Percentiles rank a stretch among this genome's conserved stretches.
Conservation (phyloP, 1,140 invertebrate species). For the Dendroctonus ponderosae region DNA sequence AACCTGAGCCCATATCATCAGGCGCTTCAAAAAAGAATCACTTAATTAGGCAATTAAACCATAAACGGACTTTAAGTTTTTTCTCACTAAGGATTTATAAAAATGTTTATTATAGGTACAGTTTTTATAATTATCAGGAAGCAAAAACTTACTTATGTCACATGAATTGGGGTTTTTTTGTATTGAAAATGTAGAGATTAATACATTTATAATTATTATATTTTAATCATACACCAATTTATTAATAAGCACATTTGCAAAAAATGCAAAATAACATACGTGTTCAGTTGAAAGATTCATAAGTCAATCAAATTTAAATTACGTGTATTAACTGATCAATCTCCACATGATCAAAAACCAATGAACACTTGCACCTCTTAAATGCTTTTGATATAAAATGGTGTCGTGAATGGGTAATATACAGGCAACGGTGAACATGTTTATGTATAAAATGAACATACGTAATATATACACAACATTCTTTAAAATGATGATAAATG, state of each 20-base stretch:
- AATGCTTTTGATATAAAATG: constrained; percentile 27
- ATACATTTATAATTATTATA: too few species aligned
- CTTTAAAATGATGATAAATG: constrained; percentile 21
- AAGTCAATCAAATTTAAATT: too few species aligned
- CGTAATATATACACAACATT: constrained; percentile 20
- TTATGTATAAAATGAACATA: constrained; percentile 27
- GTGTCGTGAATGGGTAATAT: constrained; percentile 21
- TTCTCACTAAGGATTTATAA: constrained; percentile 14
- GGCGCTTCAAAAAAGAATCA: background rate
- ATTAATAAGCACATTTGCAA: too few species aligned
- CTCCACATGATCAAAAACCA: constrained; percentile 5
- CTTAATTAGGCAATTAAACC: background rate
- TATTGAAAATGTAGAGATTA: constrained; percentile 4
- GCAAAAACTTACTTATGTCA: constrained; percentile 30
- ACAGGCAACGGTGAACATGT: constrained; percentile 28
- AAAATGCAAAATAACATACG: too few species aligned
- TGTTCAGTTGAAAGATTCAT: too few species aligned
- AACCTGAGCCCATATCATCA: background rate
- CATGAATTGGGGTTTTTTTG: constrained; percentile 29
- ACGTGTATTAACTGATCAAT: background rate
- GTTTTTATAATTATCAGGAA: constrained; percentile 28
- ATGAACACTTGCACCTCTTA: constrained; percentile 19
- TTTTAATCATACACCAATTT: too few species aligned
- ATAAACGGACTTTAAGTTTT: background rate
- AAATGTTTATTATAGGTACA: constrained; percentile 25